phyloP scores from a whole-genome alignment of 2,888 invertebrate genomes.

The Microctonus hyperodae region DNA sequence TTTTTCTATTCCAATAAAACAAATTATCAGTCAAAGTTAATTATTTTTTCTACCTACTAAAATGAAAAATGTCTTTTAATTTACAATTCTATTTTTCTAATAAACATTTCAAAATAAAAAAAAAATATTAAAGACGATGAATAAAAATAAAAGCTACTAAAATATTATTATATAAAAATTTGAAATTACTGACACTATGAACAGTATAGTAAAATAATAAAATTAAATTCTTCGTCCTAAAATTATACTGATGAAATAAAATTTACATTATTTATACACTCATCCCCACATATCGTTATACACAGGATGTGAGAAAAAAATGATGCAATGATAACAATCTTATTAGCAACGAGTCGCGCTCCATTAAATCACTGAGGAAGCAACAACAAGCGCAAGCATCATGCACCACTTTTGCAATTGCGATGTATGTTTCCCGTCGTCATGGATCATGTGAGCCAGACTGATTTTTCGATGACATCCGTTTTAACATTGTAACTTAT shows the following conservation, averaged over 20 bases:
- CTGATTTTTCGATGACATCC: constrained; percentile 58
- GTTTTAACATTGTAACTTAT: constrained; percentile 32
- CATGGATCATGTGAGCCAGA: constrained; percentile 59
- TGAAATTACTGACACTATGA: too few species aligned
- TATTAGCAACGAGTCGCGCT: constrained; percentile 26
- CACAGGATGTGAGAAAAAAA: constrained; percentile 25
- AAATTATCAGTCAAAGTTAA: too few species aligned
- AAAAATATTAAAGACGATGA: neutral
- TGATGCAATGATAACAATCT: constrained; percentile 25
- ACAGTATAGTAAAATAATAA: too few species aligned
- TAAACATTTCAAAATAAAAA: too few species aligned
- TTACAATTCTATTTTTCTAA: too few species aligned
- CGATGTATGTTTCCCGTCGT: constrained; percentile 57
- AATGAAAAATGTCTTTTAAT: too few species aligned
- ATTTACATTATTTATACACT: neutral
- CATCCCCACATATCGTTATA: constrained; percentile 13
- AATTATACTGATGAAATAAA: neutral
- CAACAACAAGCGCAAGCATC: constrained; percentile 24
- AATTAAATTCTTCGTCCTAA: neutral
- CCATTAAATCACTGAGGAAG: constrained; percentile 29
- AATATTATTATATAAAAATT: too few species aligned
- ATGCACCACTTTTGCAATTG: constrained; percentile 46
- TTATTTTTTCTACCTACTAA: too few species aligned
- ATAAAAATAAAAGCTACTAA: too few species aligned
- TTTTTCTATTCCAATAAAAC: too few species aligned